Percentiles rank a stretch among this genome's conserved stretches.
Conservation (phyloP, 2,797 vertebrate species). For the Mionectes olivaceus region DNA sequence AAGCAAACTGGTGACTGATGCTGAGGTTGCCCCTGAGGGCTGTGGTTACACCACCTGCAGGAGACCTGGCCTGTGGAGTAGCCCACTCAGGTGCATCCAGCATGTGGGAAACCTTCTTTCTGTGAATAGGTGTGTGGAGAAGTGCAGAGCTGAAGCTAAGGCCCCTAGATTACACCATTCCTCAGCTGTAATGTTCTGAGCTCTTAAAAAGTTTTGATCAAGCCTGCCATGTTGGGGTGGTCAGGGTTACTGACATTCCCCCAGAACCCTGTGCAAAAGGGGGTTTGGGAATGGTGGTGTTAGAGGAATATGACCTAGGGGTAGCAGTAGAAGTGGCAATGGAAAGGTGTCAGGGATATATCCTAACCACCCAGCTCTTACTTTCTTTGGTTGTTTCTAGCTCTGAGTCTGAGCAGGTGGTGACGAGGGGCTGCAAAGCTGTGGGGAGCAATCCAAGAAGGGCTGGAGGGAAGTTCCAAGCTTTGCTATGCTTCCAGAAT, state of each 20-base stretch:
- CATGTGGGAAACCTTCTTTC: background rate
- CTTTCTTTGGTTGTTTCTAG: background rate
- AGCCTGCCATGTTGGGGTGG: background rate
- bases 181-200: background rate
- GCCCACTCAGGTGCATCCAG: background rate
- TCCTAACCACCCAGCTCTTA: background rate
- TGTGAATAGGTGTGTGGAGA: background rate
- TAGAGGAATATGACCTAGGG: background rate
- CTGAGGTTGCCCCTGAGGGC: background rate
- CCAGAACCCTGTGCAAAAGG: background rate
- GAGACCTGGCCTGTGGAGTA: background rate
- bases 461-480: background rate
- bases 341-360: background rate
- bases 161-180: background rate
- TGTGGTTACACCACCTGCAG: background rate
- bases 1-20: background rate
- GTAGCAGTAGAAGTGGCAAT: background rate
- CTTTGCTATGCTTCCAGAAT: background rate
- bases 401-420: background rate
- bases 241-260: background rate
- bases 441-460: background rate
- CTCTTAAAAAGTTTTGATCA: background rate
- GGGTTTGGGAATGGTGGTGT: background rate
- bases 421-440: background rate
- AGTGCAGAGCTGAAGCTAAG: background rate